phyloP scores from a whole-genome alignment of 2,888 invertebrate genomes.

The Sesia bembeciformis region DNA sequence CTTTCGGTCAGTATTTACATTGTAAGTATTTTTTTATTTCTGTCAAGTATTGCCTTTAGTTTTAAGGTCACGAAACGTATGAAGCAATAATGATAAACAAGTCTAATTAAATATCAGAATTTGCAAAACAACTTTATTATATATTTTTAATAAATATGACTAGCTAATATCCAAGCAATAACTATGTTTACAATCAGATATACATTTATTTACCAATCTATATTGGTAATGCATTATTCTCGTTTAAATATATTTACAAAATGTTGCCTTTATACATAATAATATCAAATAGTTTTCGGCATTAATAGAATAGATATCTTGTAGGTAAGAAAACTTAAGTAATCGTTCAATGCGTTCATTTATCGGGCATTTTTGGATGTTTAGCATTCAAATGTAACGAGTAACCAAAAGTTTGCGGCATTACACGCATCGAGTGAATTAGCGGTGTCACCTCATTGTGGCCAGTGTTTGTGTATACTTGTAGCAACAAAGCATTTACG shows the following conservation, averaged over 20 bases:
- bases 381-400: slow-evolving; percentile 17
- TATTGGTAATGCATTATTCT: slow-evolving; percentile 4
- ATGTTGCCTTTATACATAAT: slow-evolving; percentile 26
- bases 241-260: slow-evolving; percentile 12
- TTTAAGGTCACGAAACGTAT: slow-evolving; percentile 33
- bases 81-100: slow-evolving; percentile 30
- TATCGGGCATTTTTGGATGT: slow-evolving; percentile 39
- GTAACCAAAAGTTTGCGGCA: slow-evolving; percentile 47
- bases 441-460: slow-evolving; percentile 56
- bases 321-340: slow-evolving; percentile 10
- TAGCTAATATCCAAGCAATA: no score
- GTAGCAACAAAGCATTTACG: slow-evolving; percentile 60
- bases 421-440: slow-evolving; percentile 37
- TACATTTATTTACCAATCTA: no score
- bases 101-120: background rate
- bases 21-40: slow-evolving; percentile 63
- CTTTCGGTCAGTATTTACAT: slow-evolving; percentile 72
- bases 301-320: slow-evolving; percentile 30
- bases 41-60: slow-evolving; percentile 47
- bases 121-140: no score
- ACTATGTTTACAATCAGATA: no score
- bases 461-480: slow-evolving; percentile 53
- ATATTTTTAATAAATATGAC: no score
- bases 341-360: slow-evolving; percentile 29
- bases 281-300: slow-evolving; percentile 30